Evolutionary conservation across 2,113 vertebrate genomes (phyloP), one percentile per base, ranked within the genome.

Genomic region (Chloropsis cyanopogon): DNA sequence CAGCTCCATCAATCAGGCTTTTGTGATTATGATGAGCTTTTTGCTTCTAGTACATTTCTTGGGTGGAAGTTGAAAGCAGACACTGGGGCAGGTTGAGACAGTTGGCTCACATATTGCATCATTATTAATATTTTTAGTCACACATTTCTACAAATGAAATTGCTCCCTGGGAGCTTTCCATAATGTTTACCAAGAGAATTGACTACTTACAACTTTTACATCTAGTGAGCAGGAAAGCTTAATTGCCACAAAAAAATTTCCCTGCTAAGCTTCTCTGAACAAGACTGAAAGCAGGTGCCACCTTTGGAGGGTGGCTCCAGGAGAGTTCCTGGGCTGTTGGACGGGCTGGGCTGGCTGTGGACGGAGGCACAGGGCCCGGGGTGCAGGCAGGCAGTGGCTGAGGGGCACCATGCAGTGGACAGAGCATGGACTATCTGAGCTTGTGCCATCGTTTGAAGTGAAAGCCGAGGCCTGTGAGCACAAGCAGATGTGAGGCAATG

Each of bases 361-460:
- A 54, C 16, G 21, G 59, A n/a, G 35, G 22, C 0, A 0, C 6
- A 33, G 33, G 24, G 14, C 10, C 14, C 0, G 0, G 33, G 39
- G 14, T 9, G 6, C 25, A 35, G 54, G 29, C 50, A 46, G 2
- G 5, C 14, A 6, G 26, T 29, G 19, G 8, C 47, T 61, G 78
- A 46, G 19, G 7, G 0, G 3, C 39, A 11, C 44, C 2, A 4
- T 15, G 39, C 39, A 68, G 68, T 0, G 0, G 6, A 11, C 19
- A 3, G 3, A 39, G 54, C 54, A 6, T 6, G 5, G 33, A 53
- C 14, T 41, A 13, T 25, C 71, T 75, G 70, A 66, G 65, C 53
- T 53, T 79, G 22, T 23, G 23, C 56, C 14, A 3, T 3, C 1
- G 9, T 49, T 77, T 37, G 3, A 2, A 59, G 44, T 12, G 46